Evolutionary conservation across 2,797 vertebrate genomes (phyloP).

Genomic region (Microctenopoma stevenorrisi): DNA sequence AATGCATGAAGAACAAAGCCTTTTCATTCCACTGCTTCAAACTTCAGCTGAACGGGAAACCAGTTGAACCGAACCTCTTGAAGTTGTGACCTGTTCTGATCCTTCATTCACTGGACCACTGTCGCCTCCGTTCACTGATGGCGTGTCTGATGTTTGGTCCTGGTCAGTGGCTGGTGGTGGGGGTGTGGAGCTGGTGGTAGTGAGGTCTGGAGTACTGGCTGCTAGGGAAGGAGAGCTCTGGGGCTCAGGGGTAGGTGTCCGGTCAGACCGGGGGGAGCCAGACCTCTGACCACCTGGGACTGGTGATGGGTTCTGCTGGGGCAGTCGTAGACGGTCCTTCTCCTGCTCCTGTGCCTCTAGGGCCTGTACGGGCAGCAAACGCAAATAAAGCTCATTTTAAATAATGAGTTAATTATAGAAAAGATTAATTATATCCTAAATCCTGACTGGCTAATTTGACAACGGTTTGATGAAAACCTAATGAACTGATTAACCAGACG

Average conservation of each 20-base stretch:
- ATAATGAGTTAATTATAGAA: not conserved
- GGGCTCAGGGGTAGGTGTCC: conserved; percentile 70
- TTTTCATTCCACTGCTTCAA: not conserved
- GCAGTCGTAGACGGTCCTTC: conserved; percentile 83
- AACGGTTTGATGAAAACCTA: too few species aligned
- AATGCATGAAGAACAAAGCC: not conserved
- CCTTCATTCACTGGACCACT: conserved; percentile 41
- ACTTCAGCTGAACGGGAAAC: not conserved
- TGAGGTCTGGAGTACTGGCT: conserved; percentile 73
- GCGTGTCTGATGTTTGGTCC: conserved; percentile 48
- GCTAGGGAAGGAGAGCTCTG: conserved; percentile 68
- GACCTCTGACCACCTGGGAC: conserved; percentile 64
- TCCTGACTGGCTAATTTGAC: not conserved
- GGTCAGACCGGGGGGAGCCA: conserved; percentile 81
- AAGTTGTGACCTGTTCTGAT: conserved; percentile 53
- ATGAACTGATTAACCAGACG: too few species aligned
- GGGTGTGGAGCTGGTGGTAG: conserved; percentile 38
- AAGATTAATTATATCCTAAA: not conserved
- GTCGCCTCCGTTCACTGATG: conserved; percentile 69
- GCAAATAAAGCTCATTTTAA: too few species aligned
- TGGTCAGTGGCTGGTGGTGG: conserved; percentile 46
- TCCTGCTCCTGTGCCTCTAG: conserved; percentile 91
- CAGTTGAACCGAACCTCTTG: conserved; percentile 57
- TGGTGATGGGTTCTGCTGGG: conserved; percentile 83
- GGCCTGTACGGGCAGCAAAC: conserved; percentile 74